A percentile compares a stretch with the other conserved stretches of the same genome.
Evolutionary conservation across 2,888 invertebrate species (phyloP).

Genomic region (Perizoma affinitatum): DNA sequence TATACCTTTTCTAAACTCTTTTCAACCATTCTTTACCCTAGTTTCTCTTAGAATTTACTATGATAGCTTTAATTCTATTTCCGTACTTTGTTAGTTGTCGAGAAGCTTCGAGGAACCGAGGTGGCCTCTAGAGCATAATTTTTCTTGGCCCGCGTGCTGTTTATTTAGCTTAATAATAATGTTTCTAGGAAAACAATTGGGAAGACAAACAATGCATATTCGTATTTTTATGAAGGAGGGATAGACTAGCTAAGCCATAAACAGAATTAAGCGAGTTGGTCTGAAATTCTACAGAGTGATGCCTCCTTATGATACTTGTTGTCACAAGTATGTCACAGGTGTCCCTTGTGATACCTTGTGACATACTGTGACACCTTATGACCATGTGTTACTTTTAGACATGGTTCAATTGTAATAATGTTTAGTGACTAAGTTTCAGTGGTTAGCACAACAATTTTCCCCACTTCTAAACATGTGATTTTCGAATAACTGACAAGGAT

Average conservation of each 20-base stretch:
- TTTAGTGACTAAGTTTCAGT: neutral
- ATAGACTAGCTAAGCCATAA: too few relatives aligned
- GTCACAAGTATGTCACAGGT: too few relatives aligned
- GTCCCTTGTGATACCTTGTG: too few relatives aligned
- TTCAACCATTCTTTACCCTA: slow-evolving; percentile 36
- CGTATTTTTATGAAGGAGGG: neutral
- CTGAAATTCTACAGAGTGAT: too few relatives aligned
- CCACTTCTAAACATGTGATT: neutral
- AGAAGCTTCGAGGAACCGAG: slow-evolving; percentile 17
- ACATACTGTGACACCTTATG: too few relatives aligned
- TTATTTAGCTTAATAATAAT: slow-evolving; percentile 46
- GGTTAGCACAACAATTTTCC: neutral
- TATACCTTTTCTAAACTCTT: slow-evolving; percentile 1
- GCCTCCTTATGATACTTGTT: too few relatives aligned
- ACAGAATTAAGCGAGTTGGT: too few relatives aligned
- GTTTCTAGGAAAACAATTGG: slow-evolving; percentile 3
- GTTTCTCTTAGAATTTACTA: slow-evolving; percentile 18
- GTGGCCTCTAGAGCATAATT: slow-evolving; percentile 41
- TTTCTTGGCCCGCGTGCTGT: slow-evolving; percentile 42
- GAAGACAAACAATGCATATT: slow-evolving; percentile 7
- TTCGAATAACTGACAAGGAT: slow-evolving; percentile 17
- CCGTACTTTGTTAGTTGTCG: slow-evolving; percentile 9
- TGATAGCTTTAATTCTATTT: slow-evolving; percentile 15
- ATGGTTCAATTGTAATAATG: too few relatives aligned
- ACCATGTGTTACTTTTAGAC: too few relatives aligned